Conservation (phyloP, 2,113 vertebrate species). For the Myotis davidii region DNA sequence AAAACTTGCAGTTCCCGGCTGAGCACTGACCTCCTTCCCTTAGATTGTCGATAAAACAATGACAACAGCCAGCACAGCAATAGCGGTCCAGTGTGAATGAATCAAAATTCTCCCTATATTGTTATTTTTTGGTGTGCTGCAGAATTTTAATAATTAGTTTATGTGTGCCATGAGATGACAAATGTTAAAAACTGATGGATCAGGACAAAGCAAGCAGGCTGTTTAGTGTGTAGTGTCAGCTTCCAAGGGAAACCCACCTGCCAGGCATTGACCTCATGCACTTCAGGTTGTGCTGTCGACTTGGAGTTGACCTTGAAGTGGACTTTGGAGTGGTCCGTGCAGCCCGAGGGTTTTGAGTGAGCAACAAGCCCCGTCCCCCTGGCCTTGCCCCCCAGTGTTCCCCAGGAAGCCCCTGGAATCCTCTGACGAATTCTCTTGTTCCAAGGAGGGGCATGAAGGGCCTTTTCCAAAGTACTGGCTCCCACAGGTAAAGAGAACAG, state of each 20-base stretch:
- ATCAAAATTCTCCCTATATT: background rate
- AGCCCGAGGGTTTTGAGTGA: background rate
- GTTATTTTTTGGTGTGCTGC: background rate
- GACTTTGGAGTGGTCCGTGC: fast-evolving
- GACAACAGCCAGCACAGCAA: background rate
- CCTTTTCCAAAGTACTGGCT: background rate
- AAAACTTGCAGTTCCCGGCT: background rate
- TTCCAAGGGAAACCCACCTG: background rate
- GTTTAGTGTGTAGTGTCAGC: background rate
- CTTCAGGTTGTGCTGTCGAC: background rate
- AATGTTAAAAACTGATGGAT: background rate
- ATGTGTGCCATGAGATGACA: background rate
- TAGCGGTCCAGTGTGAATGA: background rate
- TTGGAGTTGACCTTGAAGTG: background rate
- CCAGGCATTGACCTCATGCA: background rate
- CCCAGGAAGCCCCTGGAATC: background rate
- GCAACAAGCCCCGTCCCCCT: fast-evolving
- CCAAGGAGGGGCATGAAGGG: background rate
- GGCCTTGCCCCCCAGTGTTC: background rate
- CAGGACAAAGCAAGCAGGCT: background rate
- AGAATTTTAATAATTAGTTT: background rate
- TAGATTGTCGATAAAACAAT: background rate
- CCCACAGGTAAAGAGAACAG: background rate
- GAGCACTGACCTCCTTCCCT: background rate
- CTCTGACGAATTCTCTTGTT: background rate